A percentile compares a stretch with the other conserved stretches of the same genome.
These are phyloP conservation scores for Argyresthia albistria DNA, from an alignment of 2,888 invertebrate genomes.

Conservation along the genomic window DNA sequence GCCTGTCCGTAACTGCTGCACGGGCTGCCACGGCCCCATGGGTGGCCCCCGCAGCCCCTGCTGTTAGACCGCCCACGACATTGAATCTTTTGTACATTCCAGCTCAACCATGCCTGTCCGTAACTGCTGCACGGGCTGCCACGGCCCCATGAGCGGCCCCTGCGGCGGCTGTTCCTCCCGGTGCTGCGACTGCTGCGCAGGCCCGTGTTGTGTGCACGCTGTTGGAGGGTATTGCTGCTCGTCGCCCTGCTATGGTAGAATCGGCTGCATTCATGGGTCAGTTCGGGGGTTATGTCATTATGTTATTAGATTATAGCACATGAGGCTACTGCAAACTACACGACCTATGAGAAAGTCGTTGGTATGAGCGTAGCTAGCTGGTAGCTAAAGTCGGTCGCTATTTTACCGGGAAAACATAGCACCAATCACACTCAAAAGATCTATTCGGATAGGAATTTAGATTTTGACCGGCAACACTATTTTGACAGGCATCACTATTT, in stretches of 20 bases:
- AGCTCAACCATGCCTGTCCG: slow-evolving; percentile 5
- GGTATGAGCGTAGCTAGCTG: too few relatives aligned
- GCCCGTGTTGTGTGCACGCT: slow-evolving; percentile 43
- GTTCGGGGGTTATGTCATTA: too few relatives aligned
- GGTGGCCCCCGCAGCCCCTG: slow-evolving; percentile 16
- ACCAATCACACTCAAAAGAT: too few relatives aligned
- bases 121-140: slow-evolving; percentile 10
- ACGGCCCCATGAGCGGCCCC: slow-evolving; percentile 11
- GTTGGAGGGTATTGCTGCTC: slow-evolving; percentile 31
- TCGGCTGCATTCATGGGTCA: slow-evolving; percentile 2
- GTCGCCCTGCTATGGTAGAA: slow-evolving; percentile 22
- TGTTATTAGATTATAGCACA: too few relatives aligned
- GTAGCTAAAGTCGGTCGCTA: too few relatives aligned
- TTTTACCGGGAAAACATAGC: too few relatives aligned
- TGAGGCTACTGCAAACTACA: too few relatives aligned
- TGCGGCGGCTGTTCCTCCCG: slow-evolving; percentile 13
- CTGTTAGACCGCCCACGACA: too few relatives aligned
- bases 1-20: slow-evolving; percentile 8
- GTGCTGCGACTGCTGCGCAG: slow-evolving; percentile 10
- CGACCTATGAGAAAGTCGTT: too few relatives aligned
- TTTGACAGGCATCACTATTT: not conserved
- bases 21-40: slow-evolving; percentile 8
- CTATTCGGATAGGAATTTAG: too few relatives aligned
- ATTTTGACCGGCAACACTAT: too few relatives aligned
- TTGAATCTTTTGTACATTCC: too few relatives aligned